Conservation (phyloP, 2,797 vertebrate genomes). For the Furcifer pardalis region DNA sequence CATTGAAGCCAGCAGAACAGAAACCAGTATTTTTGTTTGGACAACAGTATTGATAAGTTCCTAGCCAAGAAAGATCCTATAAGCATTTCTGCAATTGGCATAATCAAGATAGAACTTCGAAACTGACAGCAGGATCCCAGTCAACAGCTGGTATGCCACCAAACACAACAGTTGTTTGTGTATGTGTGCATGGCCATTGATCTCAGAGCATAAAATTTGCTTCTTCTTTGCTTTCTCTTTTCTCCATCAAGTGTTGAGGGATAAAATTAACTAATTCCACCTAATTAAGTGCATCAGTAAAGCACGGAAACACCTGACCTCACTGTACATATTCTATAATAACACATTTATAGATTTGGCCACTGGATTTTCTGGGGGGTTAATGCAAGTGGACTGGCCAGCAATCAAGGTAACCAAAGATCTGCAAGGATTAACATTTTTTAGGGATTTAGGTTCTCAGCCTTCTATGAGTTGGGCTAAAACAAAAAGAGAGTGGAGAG, state of each 20-base stretch:
- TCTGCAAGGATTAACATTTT: slow-evolving; percentile 37
- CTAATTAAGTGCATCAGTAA: no score
- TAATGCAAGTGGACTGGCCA: slow-evolving; percentile 24
- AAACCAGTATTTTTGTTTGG: no score
- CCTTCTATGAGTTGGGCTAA: neutral
- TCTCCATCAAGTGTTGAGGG: no score
- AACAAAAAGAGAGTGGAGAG: neutral
- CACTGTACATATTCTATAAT: neutral
- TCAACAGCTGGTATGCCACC: neutral
- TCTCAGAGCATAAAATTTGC: neutral
- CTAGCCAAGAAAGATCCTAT: neutral
- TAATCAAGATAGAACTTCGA: neutral
- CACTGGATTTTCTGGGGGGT: slow-evolving; percentile 1
- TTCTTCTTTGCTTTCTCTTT: no score
- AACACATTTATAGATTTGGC: neutral
- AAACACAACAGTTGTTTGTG: neutral
- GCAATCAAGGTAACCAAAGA: slow-evolving; percentile 30
- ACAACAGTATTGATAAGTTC: neutral
- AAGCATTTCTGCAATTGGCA: neutral
- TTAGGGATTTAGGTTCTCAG: slow-evolving; percentile 25
- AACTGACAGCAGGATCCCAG: no score
- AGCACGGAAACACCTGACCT: neutral
- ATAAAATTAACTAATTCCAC: neutral
- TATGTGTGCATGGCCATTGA: neutral
- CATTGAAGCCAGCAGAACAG: no score